A percentile compares a stretch with the other conserved stretches of the same genome.
phyloP scores from a whole-genome alignment of 1,140 invertebrate species.

The Dinothrombium tinctorium region DNA sequence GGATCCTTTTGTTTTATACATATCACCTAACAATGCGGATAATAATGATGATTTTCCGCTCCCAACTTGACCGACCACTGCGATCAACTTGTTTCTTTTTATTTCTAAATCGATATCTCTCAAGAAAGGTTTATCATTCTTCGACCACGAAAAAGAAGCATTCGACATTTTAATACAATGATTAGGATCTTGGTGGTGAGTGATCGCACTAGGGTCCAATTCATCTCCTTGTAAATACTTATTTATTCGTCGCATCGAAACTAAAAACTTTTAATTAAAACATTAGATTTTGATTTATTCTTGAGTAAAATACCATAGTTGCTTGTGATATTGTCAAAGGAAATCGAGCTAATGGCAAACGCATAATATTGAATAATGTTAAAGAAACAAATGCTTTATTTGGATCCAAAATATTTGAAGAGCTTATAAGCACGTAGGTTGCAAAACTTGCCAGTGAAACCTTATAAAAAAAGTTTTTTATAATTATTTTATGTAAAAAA shows the following conservation, averaged over 20 bases:
- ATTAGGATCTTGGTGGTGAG: not conserved
- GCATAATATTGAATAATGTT: conserved; percentile 29
- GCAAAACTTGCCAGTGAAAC: conserved; percentile 21
- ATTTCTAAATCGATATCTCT: conserved; percentile 14
- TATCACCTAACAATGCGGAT: conserved; percentile 26
- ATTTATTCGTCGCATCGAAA: conserved; percentile 57
- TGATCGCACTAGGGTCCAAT: conserved; percentile 8
- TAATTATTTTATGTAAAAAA: not conserved
- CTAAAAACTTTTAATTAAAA: too few species aligned
- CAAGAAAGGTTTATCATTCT: not conserved
- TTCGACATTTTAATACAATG: not conserved
- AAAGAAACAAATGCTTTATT: conserved; percentile 30
- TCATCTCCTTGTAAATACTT: conserved; percentile 67
- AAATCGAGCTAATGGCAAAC: conserved; percentile 23
- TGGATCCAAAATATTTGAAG: conserved; percentile 27
- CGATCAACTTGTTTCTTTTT: conserved; percentile 19
- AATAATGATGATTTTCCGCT: conserved; percentile 27
- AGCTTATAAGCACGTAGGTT: conserved; percentile 24
- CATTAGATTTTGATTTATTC: too few species aligned
- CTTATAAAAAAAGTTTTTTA: not conserved
- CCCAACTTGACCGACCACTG: conserved; percentile 28
- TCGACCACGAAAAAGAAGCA: not conserved
- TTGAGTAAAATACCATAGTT: too few species aligned
- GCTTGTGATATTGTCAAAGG: too few species aligned
- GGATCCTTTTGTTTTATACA: conserved; percentile 17